A percentile compares a stretch with the other conserved stretches of the same genome.
phyloP scores from a whole-genome alignment of 2,113 vertebrate species.

The Campylomormyrus tamandua region DNA sequence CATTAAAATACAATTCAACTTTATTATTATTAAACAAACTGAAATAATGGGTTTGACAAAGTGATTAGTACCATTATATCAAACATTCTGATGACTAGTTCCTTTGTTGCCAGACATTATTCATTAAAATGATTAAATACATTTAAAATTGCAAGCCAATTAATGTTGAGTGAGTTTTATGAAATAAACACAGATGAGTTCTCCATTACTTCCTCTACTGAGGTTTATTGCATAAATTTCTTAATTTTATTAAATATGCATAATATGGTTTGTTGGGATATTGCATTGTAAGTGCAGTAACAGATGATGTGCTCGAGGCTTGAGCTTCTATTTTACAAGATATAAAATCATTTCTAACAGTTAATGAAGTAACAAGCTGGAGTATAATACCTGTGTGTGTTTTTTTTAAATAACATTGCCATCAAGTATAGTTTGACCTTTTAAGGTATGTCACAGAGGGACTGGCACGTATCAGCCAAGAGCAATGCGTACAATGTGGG shows the following conservation, averaged over 20 bases:
- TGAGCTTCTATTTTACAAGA: slow-evolving; percentile 11
- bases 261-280: slow-evolving; percentile 13
- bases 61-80: neutral
- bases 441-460: neutral
- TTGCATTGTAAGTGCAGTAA: slow-evolving; percentile 17
- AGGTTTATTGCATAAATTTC: neutral
- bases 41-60: neutral
- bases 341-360: slow-evolving; percentile 22
- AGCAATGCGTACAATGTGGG: neutral
- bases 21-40: neutral
- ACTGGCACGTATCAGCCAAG: neutral
- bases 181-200: neutral
- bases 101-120: neutral
- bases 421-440: neutral
- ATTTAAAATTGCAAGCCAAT: neutral
- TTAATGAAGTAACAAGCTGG: neutral
- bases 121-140: neutral
- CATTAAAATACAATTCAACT: neutral
- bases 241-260: slow-evolving; percentile 6
- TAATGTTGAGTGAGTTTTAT: neutral
- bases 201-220: neutral
- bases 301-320: neutral
- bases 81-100: neutral
- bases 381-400: neutral
- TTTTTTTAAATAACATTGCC: neutral